phyloP scores from a whole-genome alignment of 2,888 invertebrate genomes.

The Globia sparganii region DNA sequence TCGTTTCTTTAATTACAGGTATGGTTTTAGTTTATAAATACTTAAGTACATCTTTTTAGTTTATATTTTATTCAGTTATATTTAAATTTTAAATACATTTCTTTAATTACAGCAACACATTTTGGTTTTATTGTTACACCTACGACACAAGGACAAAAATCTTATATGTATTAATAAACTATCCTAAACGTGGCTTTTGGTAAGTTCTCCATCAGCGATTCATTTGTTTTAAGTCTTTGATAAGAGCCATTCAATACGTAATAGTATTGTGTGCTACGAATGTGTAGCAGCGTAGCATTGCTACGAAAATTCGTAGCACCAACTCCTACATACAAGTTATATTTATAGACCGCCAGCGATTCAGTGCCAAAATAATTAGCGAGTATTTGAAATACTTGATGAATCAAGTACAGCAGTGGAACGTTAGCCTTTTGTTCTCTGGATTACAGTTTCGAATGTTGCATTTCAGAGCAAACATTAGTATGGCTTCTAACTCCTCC shows the following conservation, averaged over 20 bases:
- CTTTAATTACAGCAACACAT: too few species aligned
- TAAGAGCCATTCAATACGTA: too few species aligned
- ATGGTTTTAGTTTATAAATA: too few species aligned
- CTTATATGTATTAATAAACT: neutral
- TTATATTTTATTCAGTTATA: too few species aligned
- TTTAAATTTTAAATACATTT: too few species aligned
- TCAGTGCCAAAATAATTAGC: constrained; percentile 17
- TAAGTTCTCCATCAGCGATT: neutral
- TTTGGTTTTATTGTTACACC: too few species aligned
- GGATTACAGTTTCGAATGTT: constrained; percentile 30
- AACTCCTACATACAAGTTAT: constrained; percentile 4
- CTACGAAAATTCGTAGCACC: constrained; percentile 25
- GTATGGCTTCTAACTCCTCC: neutral
- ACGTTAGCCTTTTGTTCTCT: constrained; percentile 35
- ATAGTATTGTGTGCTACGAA: neutral
- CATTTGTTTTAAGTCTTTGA: neutral
- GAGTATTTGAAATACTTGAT: constrained; percentile 34
- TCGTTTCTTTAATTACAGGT: too few species aligned
- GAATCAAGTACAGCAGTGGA: neutral
- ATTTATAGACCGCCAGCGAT: neutral
- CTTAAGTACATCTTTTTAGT: too few species aligned
- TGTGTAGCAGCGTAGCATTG: constrained; percentile 35
- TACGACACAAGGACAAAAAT: too few species aligned
- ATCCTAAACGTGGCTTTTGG: neutral
- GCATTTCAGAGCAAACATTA: constrained; percentile 30